Conservation (phyloP, 2,113 vertebrate species). For the Origma solitaria region DNA sequence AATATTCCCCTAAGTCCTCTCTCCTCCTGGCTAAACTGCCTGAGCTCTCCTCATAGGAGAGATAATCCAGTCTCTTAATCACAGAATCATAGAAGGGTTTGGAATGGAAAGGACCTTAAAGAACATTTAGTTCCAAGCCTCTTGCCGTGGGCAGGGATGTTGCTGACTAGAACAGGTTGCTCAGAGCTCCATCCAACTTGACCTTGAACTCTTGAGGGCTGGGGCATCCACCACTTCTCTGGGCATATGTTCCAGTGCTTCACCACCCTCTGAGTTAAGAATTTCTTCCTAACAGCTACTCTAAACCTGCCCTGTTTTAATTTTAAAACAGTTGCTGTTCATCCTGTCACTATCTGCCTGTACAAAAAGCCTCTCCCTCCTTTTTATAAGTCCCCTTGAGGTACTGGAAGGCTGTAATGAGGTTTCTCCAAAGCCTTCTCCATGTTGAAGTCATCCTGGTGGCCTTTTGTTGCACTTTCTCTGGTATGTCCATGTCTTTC, state of each 20-base stretch:
- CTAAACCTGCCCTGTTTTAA: not conserved
- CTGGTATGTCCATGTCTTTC: not conserved
- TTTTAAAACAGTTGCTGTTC: fast-evolving
- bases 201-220: not conserved
- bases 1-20: not conserved
- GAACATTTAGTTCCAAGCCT: not conserved
- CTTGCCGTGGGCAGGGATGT: not conserved
- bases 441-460: not conserved
- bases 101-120: not conserved
- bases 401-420: not conserved
- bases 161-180: not conserved
- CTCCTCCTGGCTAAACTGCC: not conserved
- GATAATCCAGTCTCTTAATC: not conserved
- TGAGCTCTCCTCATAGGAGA: not conserved
- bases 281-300: not conserved
- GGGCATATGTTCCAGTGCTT: not conserved
- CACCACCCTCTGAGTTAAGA: not conserved
- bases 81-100: not conserved
- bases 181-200: not conserved
- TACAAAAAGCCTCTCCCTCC: not conserved
- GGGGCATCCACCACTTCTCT: not conserved
- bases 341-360: not conserved
- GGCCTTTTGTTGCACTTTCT: not conserved
- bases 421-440: not conserved
- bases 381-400: not conserved